phyloP scores from a whole-genome alignment of 2,888 invertebrate genomes.

The Andrena bucephala region DNA sequence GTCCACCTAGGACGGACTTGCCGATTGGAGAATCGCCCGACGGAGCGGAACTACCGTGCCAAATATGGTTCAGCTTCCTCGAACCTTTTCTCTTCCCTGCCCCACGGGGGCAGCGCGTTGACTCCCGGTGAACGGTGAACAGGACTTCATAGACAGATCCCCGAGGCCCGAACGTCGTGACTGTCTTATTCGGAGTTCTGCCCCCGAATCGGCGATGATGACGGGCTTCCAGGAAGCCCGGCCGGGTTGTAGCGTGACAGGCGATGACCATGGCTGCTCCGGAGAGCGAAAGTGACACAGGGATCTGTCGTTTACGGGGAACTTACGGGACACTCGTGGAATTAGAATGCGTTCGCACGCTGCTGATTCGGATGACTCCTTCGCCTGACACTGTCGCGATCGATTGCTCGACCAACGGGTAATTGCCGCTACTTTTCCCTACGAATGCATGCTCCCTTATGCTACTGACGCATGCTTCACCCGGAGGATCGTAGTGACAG shows the following conservation, averaged over 20 bases:
- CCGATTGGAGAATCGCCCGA: neutral
- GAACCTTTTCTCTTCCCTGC: neutral
- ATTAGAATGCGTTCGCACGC: conserved; percentile 37
- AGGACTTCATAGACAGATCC: neutral
- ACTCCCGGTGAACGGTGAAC: conserved; percentile 47
- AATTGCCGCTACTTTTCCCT: neutral
- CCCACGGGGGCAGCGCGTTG: neutral
- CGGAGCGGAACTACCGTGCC: conserved; percentile 31
- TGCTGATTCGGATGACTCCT: conserved; percentile 32
- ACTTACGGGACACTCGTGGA: neutral
- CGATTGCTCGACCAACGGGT: neutral
- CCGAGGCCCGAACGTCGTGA: conserved; percentile 2
- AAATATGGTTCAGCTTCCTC: conserved; percentile 49
- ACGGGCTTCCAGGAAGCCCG: conserved; percentile 47
- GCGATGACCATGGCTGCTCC: conserved; percentile 16
- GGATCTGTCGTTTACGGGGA: conserved; percentile 18
- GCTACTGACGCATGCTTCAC: too few relatives aligned
- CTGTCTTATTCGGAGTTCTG: neutral
- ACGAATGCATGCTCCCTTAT: too few relatives aligned
- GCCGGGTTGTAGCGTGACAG: conserved; percentile 40
- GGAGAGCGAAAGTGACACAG: conserved; percentile 37
- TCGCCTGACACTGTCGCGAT: conserved; percentile 34
- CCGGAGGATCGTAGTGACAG: too few relatives aligned
- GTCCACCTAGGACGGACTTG: neutral
- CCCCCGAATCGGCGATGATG: conserved; percentile 28